Evolutionary conservation across 92 coral and sea anemone genomes (phyloP).

Genomic region (Palythoa grandiflora): DNA sequence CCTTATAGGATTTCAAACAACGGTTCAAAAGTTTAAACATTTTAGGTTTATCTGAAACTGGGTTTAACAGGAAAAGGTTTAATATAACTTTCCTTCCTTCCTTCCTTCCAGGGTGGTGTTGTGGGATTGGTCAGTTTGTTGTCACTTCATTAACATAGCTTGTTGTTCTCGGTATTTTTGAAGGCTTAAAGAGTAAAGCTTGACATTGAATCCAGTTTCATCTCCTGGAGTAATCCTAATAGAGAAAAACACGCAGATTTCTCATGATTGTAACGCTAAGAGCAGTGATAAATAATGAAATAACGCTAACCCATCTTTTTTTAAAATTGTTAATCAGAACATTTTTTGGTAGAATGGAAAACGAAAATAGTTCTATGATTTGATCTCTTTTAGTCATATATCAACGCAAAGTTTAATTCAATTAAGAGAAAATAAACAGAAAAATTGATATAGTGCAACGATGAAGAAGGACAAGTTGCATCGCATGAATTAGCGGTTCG

Average conservation of each 20-base stretch:
- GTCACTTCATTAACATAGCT: not conserved
- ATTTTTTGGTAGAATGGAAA: not conserved
- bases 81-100: not conserved
- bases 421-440: not conserved
- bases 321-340: not conserved
- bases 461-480: not conserved
- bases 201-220: not conserved
- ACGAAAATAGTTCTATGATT: not conserved
- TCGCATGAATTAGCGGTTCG: not conserved
- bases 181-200: not conserved
- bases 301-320: not conserved
- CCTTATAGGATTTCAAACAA: no score
- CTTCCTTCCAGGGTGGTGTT: not conserved
- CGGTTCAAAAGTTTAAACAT: no score
- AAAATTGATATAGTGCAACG: not conserved
- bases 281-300: not conserved
- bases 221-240: not conserved
- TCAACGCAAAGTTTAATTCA: not conserved
- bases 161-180: not conserved
- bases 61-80: not conserved
- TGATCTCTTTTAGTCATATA: not conserved
- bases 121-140: no score
- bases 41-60: no score
- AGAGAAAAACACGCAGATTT: conserved; percentile 6
- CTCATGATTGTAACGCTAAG: not conserved